These are phyloP conservation scores for human (Homo sapiens) DNA, from an alignment of 2,113 vertebrate species.

Conservation along the genomic window GRCh38 chr2:222075001-222075500, in stretches of 20 bases:
- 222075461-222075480: too few relatives aligned
- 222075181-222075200: not conserved
- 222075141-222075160: not conserved
- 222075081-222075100: not conserved
- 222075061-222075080: not conserved
- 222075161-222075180: not conserved
- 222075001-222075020: not conserved
- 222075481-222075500: too few relatives aligned
- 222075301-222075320: not conserved
- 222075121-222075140: not conserved
- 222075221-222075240: not conserved
- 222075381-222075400: too few relatives aligned
- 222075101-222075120: not conserved
- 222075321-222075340: too few relatives aligned
- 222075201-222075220: not conserved
- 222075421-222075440: too few relatives aligned
- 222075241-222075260: not conserved
- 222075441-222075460: too few relatives aligned
- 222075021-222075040: not conserved
- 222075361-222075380: too few relatives aligned
- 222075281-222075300: not conserved
- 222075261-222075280: not conserved
- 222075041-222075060: not conserved
- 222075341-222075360: too few relatives aligned
- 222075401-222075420: too few relatives aligned